Evolutionary conservation across 2,113 vertebrate species (phyloP).

Genomic region (Sinocyclocheilus anshuiensis): DNA sequence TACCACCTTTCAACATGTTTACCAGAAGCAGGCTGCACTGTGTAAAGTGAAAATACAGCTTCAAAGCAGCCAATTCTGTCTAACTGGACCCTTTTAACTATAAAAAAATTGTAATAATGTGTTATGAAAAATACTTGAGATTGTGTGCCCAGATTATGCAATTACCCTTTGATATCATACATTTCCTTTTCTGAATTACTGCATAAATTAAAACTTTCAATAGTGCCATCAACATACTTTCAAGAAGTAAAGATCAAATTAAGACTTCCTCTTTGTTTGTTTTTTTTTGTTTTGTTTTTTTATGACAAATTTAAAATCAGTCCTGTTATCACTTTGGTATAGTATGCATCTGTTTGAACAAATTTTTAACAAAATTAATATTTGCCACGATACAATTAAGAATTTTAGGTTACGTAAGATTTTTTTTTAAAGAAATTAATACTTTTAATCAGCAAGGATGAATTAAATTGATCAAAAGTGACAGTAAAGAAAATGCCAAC

Average conservation of each 20-base stretch:
- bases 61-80: not conserved
- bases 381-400: not conserved
- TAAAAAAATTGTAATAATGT: not conserved
- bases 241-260: not conserved
- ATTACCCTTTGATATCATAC: not conserved
- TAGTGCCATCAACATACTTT: not conserved
- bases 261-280: not conserved
- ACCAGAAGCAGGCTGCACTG: slow-evolving; percentile 15
- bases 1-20: slow-evolving; percentile 16
- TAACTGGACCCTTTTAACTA: not conserved
- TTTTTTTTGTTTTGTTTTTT: not conserved
- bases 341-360: not conserved
- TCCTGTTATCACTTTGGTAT: not conserved
- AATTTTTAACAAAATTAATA: not conserved
- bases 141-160: not conserved
- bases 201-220: not conserved
- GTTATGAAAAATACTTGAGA: not conserved
- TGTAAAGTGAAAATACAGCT: not conserved
- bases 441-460: not conserved
- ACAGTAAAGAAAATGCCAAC: not conserved
- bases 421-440: not conserved
- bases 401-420: not conserved
- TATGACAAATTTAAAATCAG: not conserved
- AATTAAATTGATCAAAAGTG: not conserved
- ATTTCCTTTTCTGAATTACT: not conserved